phyloP scores from a whole-genome alignment of 1,140 invertebrate genomes.

The Acromyrmex echinatior region DNA sequence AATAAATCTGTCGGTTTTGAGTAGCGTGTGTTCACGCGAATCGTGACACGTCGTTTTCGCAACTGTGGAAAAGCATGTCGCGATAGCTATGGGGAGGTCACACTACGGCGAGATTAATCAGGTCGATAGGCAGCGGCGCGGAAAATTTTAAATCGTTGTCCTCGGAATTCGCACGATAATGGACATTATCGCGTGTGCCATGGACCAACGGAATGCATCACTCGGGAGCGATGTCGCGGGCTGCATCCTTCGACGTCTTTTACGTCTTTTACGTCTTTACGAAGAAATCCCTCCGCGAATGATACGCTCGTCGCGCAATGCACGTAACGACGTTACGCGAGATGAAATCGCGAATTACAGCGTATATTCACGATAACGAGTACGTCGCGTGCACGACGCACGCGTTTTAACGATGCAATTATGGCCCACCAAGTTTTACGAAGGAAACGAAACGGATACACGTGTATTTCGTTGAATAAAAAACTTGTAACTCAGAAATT shows the following conservation, averaged over 20 bases:
- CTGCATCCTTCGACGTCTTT: conserved; percentile 44
- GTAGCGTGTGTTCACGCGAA: neutral
- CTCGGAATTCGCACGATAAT: conserved; percentile 73
- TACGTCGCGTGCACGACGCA: conserved; percentile 34
- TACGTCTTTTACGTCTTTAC: neutral
- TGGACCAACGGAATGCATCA: conserved; percentile 41
- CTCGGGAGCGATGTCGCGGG: neutral
- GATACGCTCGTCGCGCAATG: conserved; percentile 39
- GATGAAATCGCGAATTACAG: conserved; percentile 53
- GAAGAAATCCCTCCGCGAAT: conserved; percentile 15
- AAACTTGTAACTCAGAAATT: conserved; percentile 2
- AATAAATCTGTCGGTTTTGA: neutral
- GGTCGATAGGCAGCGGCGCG: conserved; percentile 48
- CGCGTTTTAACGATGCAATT: conserved; percentile 44
- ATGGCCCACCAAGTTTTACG: neutral
- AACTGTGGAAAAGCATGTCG: conserved; percentile 41
- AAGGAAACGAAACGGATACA: neutral
- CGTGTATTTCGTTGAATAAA: neutral
- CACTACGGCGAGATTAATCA: conserved; percentile 61
- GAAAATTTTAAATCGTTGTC: conserved; percentile 72
- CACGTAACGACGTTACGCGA: conserved; percentile 48
- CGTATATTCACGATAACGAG: conserved; percentile 48
- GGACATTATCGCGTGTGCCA: conserved; percentile 35
- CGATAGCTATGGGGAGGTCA: conserved; percentile 44
- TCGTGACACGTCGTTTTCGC: conserved; percentile 38